Evolutionary conservation across 2,797 vertebrate genomes (phyloP).

Genomic region (Sebastes matsubarae): DNA sequence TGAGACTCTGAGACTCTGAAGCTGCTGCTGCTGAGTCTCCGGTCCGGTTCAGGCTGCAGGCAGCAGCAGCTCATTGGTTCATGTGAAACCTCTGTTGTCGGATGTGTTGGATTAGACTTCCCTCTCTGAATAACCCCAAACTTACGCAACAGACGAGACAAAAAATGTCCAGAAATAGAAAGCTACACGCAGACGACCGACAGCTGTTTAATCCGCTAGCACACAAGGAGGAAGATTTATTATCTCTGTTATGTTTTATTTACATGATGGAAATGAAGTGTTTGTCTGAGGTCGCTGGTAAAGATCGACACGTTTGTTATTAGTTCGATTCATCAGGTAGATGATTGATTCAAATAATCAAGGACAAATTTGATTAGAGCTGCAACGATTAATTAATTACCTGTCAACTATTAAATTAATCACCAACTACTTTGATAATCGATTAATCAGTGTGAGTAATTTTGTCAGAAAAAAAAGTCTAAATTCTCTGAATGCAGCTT

Average conservation of each 20-base stretch:
- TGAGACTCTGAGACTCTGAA: background rate
- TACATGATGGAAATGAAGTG: background rate
- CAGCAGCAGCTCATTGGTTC: background rate
- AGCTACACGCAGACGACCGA: background rate
- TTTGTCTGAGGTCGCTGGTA: background rate
- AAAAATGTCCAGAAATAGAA: constrained; percentile 40
- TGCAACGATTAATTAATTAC: too few species aligned
- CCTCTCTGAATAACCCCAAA: constrained; percentile 26
- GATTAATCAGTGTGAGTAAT: too few species aligned
- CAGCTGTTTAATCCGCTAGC: constrained; percentile 28
- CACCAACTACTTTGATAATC: too few species aligned
- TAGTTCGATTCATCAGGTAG: background rate
- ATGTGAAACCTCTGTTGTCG: background rate
- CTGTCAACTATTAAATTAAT: too few species aligned
- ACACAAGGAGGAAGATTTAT: accelerated
- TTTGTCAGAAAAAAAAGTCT: too few species aligned
- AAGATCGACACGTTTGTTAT: background rate
- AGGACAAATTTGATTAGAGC: background rate
- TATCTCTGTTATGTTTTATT: background rate
- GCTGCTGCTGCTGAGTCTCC: background rate
- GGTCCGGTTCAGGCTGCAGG: background rate
- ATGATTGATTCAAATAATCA: background rate
- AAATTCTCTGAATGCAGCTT: too few species aligned
- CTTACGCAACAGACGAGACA: constrained; percentile 43
- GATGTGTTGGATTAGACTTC: constrained; percentile 32